These are phyloP conservation scores for Drosophila bocqueti DNA, from an alignment of 1,140 invertebrate genomes.

Conservation along the genomic window DNA sequence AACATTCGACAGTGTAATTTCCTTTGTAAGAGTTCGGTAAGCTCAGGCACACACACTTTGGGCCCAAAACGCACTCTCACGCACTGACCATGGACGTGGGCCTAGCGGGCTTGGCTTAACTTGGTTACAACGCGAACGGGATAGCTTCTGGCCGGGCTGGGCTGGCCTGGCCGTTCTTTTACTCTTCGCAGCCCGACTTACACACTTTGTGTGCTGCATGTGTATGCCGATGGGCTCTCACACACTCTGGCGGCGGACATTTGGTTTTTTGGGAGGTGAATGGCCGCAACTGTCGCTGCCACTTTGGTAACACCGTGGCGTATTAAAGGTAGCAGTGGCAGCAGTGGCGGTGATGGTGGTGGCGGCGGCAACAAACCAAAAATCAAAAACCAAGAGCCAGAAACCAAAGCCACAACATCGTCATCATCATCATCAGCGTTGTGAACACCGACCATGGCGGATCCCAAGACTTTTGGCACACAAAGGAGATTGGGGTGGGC, in stretches of 20 bases:
- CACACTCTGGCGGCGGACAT: conserved; percentile 47
- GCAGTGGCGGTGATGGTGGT: conserved; percentile 17
- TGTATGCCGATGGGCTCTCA: conserved; percentile 33
- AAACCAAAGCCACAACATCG: conserved; percentile 69
- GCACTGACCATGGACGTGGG: conserved; percentile 22
- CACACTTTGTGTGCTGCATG: conserved; percentile 55
- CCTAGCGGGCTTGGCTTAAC: conserved; percentile 59
- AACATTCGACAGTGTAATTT: background rate
- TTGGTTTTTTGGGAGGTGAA: conserved; percentile 78
- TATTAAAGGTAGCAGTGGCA: conserved; percentile 74
- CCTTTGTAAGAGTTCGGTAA: conserved; percentile 29
- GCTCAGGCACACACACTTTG: conserved; percentile 21
- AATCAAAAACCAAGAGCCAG: conserved; percentile 49
- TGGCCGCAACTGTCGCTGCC: conserved; percentile 82
- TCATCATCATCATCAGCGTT: conserved; percentile 63
- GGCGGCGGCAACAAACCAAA: conserved; percentile 48
- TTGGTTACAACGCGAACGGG: conserved; percentile 59
- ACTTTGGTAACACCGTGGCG: conserved; percentile 81
- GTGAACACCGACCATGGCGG: conserved; percentile 51
- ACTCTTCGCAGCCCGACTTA: conserved; percentile 32
- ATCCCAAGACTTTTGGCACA: conserved; percentile 62
- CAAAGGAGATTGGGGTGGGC: conserved; percentile 13
- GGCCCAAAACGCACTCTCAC: conserved; percentile 63
- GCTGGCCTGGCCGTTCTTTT: conserved; percentile 17
- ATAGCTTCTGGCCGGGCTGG: conserved; percentile 8